A percentile compares a stretch with the other conserved stretches of the same genome.
Conservation (phyloP, 2,113 vertebrate species). For the Notechis scutatus region DNA sequence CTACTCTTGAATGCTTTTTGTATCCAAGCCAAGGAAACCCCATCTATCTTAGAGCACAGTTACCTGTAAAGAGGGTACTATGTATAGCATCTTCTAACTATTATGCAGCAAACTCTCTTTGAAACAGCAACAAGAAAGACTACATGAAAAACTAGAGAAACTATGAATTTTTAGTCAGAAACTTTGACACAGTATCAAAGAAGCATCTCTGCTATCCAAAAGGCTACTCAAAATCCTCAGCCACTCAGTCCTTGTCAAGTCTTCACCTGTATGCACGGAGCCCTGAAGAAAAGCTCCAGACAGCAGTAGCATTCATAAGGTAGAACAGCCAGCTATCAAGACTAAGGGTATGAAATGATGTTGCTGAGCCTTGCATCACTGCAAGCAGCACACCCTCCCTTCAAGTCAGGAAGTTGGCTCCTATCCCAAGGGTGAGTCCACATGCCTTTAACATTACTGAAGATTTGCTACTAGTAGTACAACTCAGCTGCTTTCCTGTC, state of each 20-base stretch:
- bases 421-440: background rate
- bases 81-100: no score
- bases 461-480: background rate
- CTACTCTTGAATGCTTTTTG: background rate
- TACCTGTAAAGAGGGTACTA: no score
- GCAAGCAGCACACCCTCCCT: background rate
- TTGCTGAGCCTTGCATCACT: background rate
- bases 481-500: background rate
- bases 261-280: background rate
- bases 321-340: accelerated
- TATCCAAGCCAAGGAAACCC: background rate
- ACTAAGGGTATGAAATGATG: background rate
- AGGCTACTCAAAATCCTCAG: background rate
- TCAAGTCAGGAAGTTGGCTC: background rate
- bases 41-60: no score
- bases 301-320: background rate
- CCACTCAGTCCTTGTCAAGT: background rate
- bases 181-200: background rate
- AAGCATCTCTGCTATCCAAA: background rate
- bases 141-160: background rate
- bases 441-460: background rate
- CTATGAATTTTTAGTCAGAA: background rate
- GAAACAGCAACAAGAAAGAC: background rate
- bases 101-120: background rate
- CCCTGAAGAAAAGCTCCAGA: background rate